Evolutionary conservation across 2,113 vertebrate genomes (phyloP), one percentile per base, ranked within the genome.

Genomic region (Nothobranchius furzeri): DNA sequence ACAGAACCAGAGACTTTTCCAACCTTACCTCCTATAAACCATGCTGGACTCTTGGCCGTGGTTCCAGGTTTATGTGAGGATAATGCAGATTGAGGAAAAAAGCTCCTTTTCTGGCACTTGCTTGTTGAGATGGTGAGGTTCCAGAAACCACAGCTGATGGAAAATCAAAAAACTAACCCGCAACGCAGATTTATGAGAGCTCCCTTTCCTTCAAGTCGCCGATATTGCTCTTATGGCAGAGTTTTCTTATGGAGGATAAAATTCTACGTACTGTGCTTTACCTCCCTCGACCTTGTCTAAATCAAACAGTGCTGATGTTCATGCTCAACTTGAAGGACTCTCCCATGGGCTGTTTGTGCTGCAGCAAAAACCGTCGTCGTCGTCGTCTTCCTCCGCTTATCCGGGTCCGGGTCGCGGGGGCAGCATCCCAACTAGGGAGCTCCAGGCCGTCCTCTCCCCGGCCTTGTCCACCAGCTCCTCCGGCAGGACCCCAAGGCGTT

Each of bases 21-120:
- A 87, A 84, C 87, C 83, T 86, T 91, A 89, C 83, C 88, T 89
- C 87, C 81, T 81, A 74, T 89, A 90, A 91, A 90, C 85, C 75
- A 87, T 70, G 83, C 79, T 60, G 85, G 87, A 83, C 85, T 89
- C 83, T 85, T 93, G 91, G 91, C 91, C 91, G 84, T n/a, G 8
- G 47, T 4, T 63, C 14, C 55, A 9, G 85, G 92, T 92, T 93
- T 91, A 90, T 79, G 75, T 79, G 82, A 89, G 92, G 93, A 93
- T 91, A 90, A 81, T 73, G 69, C 76, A 78, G 86, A 87, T 84
- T 87, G 87, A 83, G 84, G 88, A 90, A 88, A 88, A 79, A 77
- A 88, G 76, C 73, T 76, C 68, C 24, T 30, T 64, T 82, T 79
- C 73, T 80, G 71, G 76, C 68, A 85, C 88, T 90, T 91, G 76